Base-by-base conservation (phyloP, 2,888 invertebrate species). In the Aleiodes testaceus region DNA sequence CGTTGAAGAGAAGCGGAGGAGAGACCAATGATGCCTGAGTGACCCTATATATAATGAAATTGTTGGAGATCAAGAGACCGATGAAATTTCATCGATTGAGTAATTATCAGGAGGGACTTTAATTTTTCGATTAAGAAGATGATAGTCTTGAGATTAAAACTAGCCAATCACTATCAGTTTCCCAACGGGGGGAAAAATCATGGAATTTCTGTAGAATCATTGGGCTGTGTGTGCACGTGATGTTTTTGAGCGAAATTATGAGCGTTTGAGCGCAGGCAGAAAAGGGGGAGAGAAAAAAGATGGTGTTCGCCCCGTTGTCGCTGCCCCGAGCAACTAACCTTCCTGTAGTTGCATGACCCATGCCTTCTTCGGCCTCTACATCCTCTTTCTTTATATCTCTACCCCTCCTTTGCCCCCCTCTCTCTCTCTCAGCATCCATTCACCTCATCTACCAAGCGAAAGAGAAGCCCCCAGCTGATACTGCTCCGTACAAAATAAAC, bases 281-380 rank as follows among this genome's bases (percentile, higher is more conserved):
- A 36, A 18, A n/a, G 5, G 11, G 22, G 36, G 50, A 16, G 52
- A 22, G 18, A 36, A 45, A 45, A 20, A 36, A 73, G 71, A 74
- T 81, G 81, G 80, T 84, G 83, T 82, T 83, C 81, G 83, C 81
- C 36, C 80, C 80, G 82, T 84, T 84, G 83, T 82, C 82, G 84
- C 81, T 79, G 84, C 84, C 84, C 79, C 82, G 79, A 85, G 84
- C 84, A 82, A 84, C 82, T 84, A 84, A 85, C 83, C 84, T 84
- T 85, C 82, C 83, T 83, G 84, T 85, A 84, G 83, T 84, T 84
- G 83, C 83, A 84, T 84, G 84, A 84, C 83, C 84, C 77, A 80
- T 76, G 78, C 82, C 82, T 81, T 81, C 81, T 80, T 82, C 80
- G 78, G 80, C 79, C 74, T 82, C 82, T 78, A 69, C 67, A 67